phyloP scores from a whole-genome alignment of 2,888 invertebrate genomes.

The Oxystoma pomonae region DNA sequence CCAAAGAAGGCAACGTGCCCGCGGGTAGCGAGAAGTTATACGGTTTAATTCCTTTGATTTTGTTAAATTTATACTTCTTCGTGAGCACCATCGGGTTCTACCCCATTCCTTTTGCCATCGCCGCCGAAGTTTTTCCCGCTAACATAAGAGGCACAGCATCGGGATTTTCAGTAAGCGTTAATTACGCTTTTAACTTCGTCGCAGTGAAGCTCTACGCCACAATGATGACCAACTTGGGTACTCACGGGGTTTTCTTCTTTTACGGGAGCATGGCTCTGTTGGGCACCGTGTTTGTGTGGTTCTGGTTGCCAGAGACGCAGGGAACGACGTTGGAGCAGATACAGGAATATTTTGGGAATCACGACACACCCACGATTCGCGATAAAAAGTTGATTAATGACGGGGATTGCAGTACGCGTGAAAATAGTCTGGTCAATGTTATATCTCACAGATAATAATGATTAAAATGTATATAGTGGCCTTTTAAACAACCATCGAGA shows the following conservation, averaged over 20 bases:
- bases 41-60: slow-evolving; percentile 45
- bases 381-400: neutral
- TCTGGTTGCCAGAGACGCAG: slow-evolving; percentile 53
- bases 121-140: slow-evolving; percentile 54
- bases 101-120: slow-evolving; percentile 56
- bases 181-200: slow-evolving; percentile 53
- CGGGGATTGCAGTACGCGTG: neutral
- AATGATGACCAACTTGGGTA: slow-evolving; percentile 45
- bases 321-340: slow-evolving; percentile 53
- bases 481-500: no score
- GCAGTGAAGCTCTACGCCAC: slow-evolving; percentile 52
- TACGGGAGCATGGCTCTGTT: slow-evolving; percentile 48
- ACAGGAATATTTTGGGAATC: slow-evolving; percentile 46
- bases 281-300: slow-evolving; percentile 50
- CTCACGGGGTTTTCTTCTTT: slow-evolving; percentile 51
- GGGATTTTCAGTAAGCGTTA: slow-evolving; percentile 49
- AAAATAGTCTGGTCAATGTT: no score
- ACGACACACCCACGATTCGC: neutral
- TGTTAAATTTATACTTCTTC: slow-evolving; percentile 51
- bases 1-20: slow-evolving; percentile 33
- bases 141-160: slow-evolving; percentile 52
- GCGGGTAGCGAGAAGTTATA: slow-evolving; percentile 30
- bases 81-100: slow-evolving; percentile 53
- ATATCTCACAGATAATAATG: no score
- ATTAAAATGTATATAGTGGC: no score